Evolutionary conservation across 2,113 vertebrate genomes (phyloP).

Genomic region (Rynchops niger): DNA sequence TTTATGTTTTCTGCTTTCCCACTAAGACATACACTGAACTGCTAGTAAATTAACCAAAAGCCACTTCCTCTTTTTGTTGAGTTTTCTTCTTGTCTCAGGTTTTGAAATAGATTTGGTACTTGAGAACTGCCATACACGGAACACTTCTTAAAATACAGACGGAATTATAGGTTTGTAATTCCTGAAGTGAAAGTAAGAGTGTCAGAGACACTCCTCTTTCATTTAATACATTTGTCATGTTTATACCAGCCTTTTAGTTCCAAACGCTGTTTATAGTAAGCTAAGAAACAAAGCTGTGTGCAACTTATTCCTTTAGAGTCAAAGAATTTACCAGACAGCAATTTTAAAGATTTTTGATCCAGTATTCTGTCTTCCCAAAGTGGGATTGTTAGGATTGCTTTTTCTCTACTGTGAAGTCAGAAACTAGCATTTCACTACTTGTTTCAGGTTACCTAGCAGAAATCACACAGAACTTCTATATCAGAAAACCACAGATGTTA

Average conservation of each 20-base stretch:
- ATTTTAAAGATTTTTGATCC: neutral
- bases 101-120: neutral
- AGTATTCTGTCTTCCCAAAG: neutral
- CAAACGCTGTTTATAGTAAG: neutral
- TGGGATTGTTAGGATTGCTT: neutral
- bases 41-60: neutral
- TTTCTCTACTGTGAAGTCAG: neutral
- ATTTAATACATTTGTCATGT: neutral
- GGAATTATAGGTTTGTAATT: neutral
- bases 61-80: neutral
- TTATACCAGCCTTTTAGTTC: neutral
- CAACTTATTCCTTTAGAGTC: neutral
- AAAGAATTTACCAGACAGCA: neutral
- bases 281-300: neutral
- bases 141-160: neutral
- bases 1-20: neutral
- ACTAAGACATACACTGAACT: neutral
- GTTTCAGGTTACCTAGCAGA: neutral
- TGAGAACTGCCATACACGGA: neutral
- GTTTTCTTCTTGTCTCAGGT: neutral
- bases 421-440: neutral
- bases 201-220: neutral
- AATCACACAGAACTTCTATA: neutral
- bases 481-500: neutral
- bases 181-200: neutral